Conservation (phyloP, 1,140 invertebrate species). For the Caerostris extrusa region DNA sequence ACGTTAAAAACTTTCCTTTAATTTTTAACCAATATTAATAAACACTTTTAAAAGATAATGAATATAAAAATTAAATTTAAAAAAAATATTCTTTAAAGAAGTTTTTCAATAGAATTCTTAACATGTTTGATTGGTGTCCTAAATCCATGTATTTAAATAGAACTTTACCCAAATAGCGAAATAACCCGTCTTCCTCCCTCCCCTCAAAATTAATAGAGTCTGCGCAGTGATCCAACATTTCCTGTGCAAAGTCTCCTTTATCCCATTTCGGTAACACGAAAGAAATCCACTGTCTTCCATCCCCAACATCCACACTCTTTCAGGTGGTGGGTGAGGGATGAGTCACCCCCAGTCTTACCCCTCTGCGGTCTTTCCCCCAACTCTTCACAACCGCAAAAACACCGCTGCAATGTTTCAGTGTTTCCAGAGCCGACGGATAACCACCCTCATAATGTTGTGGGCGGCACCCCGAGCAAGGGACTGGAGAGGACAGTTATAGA, state of each 20-base stretch:
- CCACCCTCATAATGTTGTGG: conserved; percentile 10
- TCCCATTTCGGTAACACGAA: not conserved
- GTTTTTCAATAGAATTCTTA: no score
- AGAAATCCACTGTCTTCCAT: not conserved
- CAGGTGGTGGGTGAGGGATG: not conserved
- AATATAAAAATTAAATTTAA: no score
- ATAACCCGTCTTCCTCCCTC: not conserved
- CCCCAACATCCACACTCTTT: not conserved
- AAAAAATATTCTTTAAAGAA: no score
- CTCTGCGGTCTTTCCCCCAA: not conserved
- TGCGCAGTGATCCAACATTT: not conserved
- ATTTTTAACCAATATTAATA: no score
- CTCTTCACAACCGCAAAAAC: not conserved
- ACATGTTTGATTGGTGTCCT: no score
- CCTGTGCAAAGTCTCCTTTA: not conserved
- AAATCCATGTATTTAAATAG: no score
- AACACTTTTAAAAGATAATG: no score
- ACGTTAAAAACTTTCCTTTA: no score
- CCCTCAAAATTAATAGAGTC: not conserved
- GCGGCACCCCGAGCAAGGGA: not conserved
- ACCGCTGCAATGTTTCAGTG: conserved; percentile 18
- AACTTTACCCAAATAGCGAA: no score
- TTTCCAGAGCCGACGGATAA: not conserved
- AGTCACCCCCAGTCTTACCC: not conserved
- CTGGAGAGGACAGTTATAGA: conserved; percentile 71